Percentiles rank a stretch among this genome's conserved stretches.
Conservation (phyloP, 1,140 invertebrate genomes). For the Drosophila teissieri region DNA sequence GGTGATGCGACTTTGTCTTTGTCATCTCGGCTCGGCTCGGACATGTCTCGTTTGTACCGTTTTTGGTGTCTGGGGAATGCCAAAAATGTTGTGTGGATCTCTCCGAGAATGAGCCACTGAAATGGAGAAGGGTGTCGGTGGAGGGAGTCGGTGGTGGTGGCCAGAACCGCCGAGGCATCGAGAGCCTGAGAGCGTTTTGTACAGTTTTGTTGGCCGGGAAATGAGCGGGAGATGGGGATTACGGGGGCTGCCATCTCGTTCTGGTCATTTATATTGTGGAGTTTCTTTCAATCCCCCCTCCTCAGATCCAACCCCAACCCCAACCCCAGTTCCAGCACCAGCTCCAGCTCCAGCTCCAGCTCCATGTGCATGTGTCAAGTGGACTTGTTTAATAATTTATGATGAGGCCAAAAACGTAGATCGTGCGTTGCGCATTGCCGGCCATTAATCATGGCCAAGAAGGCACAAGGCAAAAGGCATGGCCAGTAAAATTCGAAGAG, state of each 20-base stretch:
- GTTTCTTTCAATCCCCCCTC: slow-evolving; percentile 27
- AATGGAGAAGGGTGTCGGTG: slow-evolving; percentile 15
- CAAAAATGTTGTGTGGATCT: slow-evolving; percentile 70
- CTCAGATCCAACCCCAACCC: not conserved
- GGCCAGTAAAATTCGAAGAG: not conserved
- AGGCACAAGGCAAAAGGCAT: slow-evolving; percentile 22
- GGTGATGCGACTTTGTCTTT: slow-evolving; percentile 31
- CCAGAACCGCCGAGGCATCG: not conserved
- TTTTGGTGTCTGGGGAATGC: slow-evolving; percentile 72
- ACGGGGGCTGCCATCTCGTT: slow-evolving; percentile 43
- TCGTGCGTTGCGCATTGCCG: slow-evolving; percentile 81
- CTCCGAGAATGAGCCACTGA: slow-evolving; percentile 32
- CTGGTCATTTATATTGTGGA: slow-evolving; percentile 78
- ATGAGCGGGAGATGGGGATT: slow-evolving; percentile 8
- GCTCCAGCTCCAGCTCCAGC: not conserved
- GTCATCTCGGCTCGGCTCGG: slow-evolving; percentile 37
- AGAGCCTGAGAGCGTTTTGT: slow-evolving; percentile 63
- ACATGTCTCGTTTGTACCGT: slow-evolving; percentile 71
- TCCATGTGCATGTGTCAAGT: slow-evolving; percentile 76
- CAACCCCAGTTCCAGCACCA: not conserved
- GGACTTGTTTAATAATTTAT: slow-evolving; percentile 82
- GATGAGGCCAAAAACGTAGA: slow-evolving; percentile 82
- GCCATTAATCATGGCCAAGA: slow-evolving; percentile 75
- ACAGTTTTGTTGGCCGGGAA: slow-evolving; percentile 59
- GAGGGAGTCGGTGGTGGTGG: not conserved